These are phyloP conservation scores for Hozukius guyotensis DNA, from an alignment of 2,797 vertebrate species.

Conservation along the genomic window DNA sequence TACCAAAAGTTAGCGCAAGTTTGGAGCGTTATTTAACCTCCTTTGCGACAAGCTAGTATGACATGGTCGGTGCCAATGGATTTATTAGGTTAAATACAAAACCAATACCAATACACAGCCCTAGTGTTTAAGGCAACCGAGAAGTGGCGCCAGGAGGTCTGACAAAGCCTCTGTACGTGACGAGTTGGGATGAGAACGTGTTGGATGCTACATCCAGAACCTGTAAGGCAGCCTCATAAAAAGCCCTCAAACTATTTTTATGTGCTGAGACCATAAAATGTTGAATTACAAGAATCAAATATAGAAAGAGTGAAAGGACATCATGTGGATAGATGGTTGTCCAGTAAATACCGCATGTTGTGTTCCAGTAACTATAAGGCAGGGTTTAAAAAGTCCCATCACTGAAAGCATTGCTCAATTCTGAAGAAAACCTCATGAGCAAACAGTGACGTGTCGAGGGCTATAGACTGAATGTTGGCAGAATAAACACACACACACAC, in stretches of 20 bases:
- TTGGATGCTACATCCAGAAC: background rate
- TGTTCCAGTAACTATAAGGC: background rate
- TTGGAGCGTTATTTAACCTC: too few species aligned
- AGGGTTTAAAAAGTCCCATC: background rate
- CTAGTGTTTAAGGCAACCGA: too few species aligned
- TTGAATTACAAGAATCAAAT: background rate
- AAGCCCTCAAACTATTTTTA: background rate
- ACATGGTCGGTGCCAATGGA: too few species aligned
- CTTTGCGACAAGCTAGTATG: too few species aligned
- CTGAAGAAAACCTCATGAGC: background rate
- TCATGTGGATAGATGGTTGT: background rate
- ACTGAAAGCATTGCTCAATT: background rate
- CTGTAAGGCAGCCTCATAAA: background rate
- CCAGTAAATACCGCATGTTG: too few species aligned
- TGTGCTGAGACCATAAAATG: background rate
- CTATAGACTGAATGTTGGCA: background rate
- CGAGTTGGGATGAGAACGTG: too few species aligned
- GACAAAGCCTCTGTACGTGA: too few species aligned
- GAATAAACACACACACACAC: background rate
- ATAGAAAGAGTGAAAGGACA: background rate
- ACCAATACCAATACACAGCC: too few species aligned
- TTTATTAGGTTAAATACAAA: fast-evolving
- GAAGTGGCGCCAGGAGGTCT: too few species aligned
- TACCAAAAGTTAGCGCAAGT: too few species aligned
- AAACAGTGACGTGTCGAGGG: background rate